Evolutionary conservation across 2,888 invertebrate genomes (phyloP).

Genomic region (Cecidostiba fungosa): DNA sequence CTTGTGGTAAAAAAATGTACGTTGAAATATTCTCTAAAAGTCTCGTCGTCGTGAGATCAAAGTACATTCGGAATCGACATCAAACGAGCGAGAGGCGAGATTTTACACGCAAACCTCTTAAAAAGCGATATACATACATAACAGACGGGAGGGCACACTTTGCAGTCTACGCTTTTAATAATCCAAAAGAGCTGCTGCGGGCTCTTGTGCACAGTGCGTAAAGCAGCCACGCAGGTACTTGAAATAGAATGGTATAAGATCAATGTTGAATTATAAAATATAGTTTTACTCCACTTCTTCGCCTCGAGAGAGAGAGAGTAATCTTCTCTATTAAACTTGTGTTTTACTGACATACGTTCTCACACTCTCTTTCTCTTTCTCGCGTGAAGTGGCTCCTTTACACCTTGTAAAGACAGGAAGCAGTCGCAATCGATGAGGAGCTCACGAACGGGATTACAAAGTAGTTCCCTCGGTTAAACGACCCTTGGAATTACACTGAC

Average conservation of each 20-base stretch:
- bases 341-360: not conserved
- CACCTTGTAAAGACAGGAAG: conserved; percentile 28
- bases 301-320: not conserved
- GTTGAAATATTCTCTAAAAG: conserved; percentile 11
- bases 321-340: conserved; percentile 9
- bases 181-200: conserved; percentile 15
- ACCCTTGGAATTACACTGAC: conserved; percentile 1
- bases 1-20: not conserved
- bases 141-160: not conserved
- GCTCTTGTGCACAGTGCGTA: not conserved
- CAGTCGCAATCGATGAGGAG: conserved; percentile 36
- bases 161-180: conserved; percentile 40
- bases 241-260: conserved; percentile 4
- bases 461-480: conserved; percentile 12
- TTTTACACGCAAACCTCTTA: conserved; percentile 27
- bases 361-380: not conserved
- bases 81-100: conserved; percentile 18
- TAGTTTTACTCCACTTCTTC: not conserved
- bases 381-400: not conserved
- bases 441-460: conserved; percentile 29
- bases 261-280: conserved; percentile 38
- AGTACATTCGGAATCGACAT: conserved; percentile 37
- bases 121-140: not conserved
- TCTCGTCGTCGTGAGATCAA: conserved; percentile 9
- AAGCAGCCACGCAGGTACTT: conserved; percentile 23